A percentile compares a stretch with the other conserved stretches of the same genome.
phyloP scores from a whole-genome alignment of 2,888 invertebrate genomes.

The Drosophila nr. perissopoda region DNA sequence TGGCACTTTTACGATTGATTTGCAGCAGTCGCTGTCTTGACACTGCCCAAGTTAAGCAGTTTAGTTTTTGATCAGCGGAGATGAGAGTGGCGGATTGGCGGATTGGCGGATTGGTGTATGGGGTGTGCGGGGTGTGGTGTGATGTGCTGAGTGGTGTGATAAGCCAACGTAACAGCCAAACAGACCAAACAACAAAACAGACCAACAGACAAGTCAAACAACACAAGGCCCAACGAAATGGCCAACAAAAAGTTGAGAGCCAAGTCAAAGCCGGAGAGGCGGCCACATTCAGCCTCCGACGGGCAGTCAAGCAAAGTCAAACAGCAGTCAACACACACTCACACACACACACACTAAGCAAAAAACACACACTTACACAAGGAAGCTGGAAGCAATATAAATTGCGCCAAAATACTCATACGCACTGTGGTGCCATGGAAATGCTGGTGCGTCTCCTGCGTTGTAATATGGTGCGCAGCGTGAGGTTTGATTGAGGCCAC shows the following conservation, averaged over 20 bases:
- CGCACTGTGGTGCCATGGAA: conserved; percentile 41
- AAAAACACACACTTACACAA: conserved; percentile 14
- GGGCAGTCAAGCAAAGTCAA: conserved; percentile 58
- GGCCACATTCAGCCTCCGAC: conserved; percentile 32
- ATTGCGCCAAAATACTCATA: conserved; percentile 59
- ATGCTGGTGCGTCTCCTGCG: conserved; percentile 1
- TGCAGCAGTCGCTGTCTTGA: conserved; percentile 45
- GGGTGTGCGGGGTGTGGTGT: background rate
- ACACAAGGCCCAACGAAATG: conserved; percentile 46
- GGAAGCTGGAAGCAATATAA: conserved; percentile 51
- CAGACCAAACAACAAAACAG: conserved; percentile 4
- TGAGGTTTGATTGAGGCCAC: conserved; percentile 61
- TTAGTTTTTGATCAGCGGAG: conserved; percentile 3
- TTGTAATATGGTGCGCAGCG: conserved; percentile 42
- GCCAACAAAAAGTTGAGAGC: conserved; percentile 41
- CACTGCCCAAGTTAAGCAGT: conserved; percentile 38
- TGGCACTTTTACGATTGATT: conserved; percentile 48
- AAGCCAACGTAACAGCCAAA: conserved; percentile 23
- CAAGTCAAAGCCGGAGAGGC: conserved; percentile 16
- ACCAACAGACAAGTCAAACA: conserved; percentile 32
- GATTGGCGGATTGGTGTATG: conserved; percentile 17
- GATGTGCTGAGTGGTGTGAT: conserved; percentile 4
- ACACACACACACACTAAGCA: background rate
- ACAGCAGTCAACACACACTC: conserved; percentile 37
- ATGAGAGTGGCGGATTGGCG: conserved; percentile 16